Percentiles rank a stretch among this genome's conserved stretches.
Conservation (phyloP, 1,140 invertebrate species). For the Caerostris darwini region DNA sequence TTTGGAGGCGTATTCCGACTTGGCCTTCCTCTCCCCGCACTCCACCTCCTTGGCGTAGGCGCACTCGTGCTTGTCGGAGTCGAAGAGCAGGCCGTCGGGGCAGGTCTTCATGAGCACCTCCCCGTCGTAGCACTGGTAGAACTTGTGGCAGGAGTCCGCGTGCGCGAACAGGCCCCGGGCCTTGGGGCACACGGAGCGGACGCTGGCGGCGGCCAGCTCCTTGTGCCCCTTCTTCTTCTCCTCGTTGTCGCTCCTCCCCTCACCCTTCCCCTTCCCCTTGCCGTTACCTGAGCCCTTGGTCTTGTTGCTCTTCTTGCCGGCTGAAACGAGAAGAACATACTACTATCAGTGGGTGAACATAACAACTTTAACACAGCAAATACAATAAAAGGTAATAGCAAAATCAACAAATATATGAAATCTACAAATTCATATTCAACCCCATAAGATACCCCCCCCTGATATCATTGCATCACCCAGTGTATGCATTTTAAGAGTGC, state of each 20-base stretch:
- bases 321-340: constrained; percentile 19
- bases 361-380: not conserved
- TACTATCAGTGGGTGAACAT: not conserved
- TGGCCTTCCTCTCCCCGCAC: constrained; percentile 27
- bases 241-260: not conserved
- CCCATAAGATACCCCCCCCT: too few relatives aligned
- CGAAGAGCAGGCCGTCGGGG: constrained; percentile 45
- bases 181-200: constrained; percentile 62
- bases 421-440: too few relatives aligned
- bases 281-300: constrained; percentile 13
- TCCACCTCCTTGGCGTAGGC: constrained; percentile 37
- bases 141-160: constrained; percentile 34
- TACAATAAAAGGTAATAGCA: too few relatives aligned
- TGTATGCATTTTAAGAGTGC: too few relatives aligned
- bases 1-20: not conserved
- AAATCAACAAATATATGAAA: too few relatives aligned
- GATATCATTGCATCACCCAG: too few relatives aligned
- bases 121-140: constrained; percentile 70
- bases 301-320: constrained; percentile 65
- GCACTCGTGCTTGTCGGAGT: constrained; percentile 6
- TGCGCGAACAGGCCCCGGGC: constrained; percentile 63
- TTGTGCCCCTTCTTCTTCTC: not conserved
- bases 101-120: constrained; percentile 55
- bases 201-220: constrained; percentile 36
- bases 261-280: not conserved